Evolutionary conservation across 2,888 invertebrate species (phyloP).

Genomic region (Caenorhabditis sp.): DNA sequence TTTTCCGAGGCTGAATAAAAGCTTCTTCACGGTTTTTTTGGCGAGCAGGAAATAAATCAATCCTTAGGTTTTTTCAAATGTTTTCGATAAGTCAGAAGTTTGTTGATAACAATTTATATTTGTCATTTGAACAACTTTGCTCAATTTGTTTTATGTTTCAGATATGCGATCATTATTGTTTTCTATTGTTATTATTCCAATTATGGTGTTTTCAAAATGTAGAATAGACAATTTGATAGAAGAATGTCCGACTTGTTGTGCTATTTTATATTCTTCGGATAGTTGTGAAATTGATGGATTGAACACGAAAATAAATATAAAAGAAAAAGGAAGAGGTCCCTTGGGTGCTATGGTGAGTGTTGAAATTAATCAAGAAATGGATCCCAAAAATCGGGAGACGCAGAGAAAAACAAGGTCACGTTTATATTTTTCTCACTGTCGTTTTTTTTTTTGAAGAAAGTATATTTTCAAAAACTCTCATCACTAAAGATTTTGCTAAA

Average conservation of each 20-base stretch:
- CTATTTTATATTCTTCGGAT: slow-evolving; percentile 10
- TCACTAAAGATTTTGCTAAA: too few species aligned
- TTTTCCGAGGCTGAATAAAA: too few species aligned
- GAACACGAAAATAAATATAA: slow-evolving; percentile 3
- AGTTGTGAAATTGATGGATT: slow-evolving; percentile 1
- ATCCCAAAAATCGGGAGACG: too few species aligned
- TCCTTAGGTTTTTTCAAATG: background rate
- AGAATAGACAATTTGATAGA: background rate
- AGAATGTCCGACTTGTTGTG: slow-evolving; percentile 10
- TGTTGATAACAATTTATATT: background rate
- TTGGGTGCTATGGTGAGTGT: slow-evolving; percentile 12
- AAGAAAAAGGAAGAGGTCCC: slow-evolving; percentile 3
- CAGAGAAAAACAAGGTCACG: too few species aligned
- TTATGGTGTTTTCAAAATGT: slow-evolving; percentile 3
- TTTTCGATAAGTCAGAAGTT: background rate
- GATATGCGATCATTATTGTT: background rate
- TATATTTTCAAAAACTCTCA: too few species aligned
- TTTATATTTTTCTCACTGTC: too few species aligned
- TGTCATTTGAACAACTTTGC: background rate
- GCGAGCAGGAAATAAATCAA: too few species aligned
- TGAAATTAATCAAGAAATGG: background rate
- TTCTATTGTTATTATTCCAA: background rate
- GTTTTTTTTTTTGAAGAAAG: too few species aligned
- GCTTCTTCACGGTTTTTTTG: too few species aligned
- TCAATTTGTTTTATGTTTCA: background rate